A percentile compares a stretch with the other conserved stretches of the same genome.
Evolutionary conservation across 2,113 vertebrate genomes (phyloP).

Genomic region (Lathamus discolor): DNA sequence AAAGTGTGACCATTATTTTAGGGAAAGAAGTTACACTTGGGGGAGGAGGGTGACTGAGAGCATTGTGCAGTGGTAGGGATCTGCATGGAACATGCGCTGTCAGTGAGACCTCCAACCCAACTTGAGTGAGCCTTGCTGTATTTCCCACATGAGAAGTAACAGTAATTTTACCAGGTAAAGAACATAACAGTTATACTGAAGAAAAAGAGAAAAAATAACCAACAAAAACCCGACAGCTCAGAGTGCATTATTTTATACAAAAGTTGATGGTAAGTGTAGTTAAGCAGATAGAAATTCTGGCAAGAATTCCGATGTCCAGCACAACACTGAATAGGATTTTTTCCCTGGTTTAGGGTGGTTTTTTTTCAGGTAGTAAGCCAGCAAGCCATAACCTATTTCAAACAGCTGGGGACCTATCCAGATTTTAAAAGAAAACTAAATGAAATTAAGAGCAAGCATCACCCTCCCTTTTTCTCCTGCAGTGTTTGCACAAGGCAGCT

Average conservation of each 20-base stretch:
- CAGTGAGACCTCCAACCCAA: neutral
- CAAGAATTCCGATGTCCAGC: neutral
- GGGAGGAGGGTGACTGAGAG: neutral
- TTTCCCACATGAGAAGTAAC: neutral
- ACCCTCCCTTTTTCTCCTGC: neutral
- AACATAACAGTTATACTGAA: neutral
- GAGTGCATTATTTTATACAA: neutral
- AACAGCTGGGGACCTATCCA: neutral
- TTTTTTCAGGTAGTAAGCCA: neutral
- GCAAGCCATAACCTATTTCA: neutral
- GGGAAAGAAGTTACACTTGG: neutral
- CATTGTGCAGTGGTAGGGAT: fast-evolving
- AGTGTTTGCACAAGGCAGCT: neutral
- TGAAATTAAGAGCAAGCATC: neutral
- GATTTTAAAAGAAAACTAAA: neutral
- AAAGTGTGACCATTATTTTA: neutral
- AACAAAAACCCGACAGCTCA: neutral
- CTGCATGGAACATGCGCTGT: fast-evolving
- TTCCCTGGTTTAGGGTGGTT: neutral
- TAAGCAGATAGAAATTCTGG: neutral
- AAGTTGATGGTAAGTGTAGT: neutral
- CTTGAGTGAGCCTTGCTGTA: neutral
- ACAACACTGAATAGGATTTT: neutral
- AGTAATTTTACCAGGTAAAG: neutral
- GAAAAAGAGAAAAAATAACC: neutral